Base-by-base conservation (phyloP, 2,113 vertebrate genomes). In the Carassius carassius region DNA sequence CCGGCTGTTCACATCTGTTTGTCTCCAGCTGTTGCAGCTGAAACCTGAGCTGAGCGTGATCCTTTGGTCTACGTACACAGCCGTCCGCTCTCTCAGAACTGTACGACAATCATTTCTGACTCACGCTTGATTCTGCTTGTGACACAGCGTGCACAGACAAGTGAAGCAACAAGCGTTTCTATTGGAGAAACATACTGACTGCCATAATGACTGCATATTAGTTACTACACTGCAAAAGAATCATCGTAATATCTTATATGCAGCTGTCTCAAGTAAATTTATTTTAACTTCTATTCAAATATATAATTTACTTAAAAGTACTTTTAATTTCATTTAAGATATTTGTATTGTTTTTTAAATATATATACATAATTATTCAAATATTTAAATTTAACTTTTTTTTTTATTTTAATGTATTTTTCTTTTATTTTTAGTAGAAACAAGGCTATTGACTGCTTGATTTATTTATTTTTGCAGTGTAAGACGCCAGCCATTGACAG, bases 1-100 rank as follows among this genome's bases (percentile, higher is more conserved):
- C 72, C 56, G 78, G 73, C 79, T 86, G 79, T 41, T 78, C 62
- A 81, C 32, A 87, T 87, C 80, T 82, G 74, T 47, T 9, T 8
- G 70, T 67, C 19, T 81, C 72, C 74, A 75, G 72, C 60, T 84
- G 73, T 54, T 72, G 47, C 58, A 23, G 17, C 56, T 58, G 56
- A 60, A n/a, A 72, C 19, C 19, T 35, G 67, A 80, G 17, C 35
- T 74, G 25, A 83, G 51, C n/a, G 17, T 8, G 23, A 54, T 6
- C 60, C 25, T 63, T 77, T 44, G 32, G 11, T 56, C 5, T 67
- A 35, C 41, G 63, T 13, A 65, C 13, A 29, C 35, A 47, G 62
- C 25, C 14, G 7, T 9, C 56, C 32, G 65, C n/a, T 74, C 51
- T n/a, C 29, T 41, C 23, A 25, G 49, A 13, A 5, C 3, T 51